Conservation (phyloP, 2,888 invertebrate species). For the Apomyelois bistriatella region DNA sequence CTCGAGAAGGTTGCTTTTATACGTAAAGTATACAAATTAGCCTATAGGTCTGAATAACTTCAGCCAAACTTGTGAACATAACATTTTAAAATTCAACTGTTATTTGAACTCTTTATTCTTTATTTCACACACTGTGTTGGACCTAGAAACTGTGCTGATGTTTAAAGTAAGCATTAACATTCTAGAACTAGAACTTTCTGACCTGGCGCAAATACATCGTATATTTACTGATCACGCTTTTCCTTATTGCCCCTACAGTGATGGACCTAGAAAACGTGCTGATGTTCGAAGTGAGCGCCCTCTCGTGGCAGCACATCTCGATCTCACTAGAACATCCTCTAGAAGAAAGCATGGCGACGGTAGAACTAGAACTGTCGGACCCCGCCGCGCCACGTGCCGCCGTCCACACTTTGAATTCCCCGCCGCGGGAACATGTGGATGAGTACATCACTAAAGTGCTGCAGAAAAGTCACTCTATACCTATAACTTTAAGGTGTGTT, state of each 20-base stretch:
- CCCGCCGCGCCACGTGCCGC: slow-evolving; percentile 88
- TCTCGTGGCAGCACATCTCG: slow-evolving; percentile 93
- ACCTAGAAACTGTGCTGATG: too few relatives aligned
- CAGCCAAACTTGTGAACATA: too few relatives aligned
- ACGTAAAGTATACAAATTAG: too few relatives aligned
- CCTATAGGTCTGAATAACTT: too few relatives aligned
- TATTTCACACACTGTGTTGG: too few relatives aligned
- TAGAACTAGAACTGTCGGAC: slow-evolving; percentile 92
- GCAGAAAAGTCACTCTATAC: slow-evolving; percentile 95
- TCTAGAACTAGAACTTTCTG: too few relatives aligned
- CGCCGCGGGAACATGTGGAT: slow-evolving; percentile 62
- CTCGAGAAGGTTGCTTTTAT: too few relatives aligned
- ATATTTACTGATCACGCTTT: neutral
- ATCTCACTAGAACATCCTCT: slow-evolving; percentile 95
- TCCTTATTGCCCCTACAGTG: slow-evolving; percentile 53
- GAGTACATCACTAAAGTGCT: slow-evolving; percentile 81
- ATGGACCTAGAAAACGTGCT: slow-evolving; percentile 86
- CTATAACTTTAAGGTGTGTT: slow-evolving; percentile 89
- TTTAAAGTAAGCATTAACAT: too few relatives aligned
- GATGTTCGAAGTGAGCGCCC: slow-evolving; percentile 95
- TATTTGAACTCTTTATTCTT: too few relatives aligned
- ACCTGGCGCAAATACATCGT: too few relatives aligned
- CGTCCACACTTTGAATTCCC: slow-evolving; percentile 82
- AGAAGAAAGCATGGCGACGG: slow-evolving; percentile 95
- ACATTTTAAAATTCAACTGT: too few relatives aligned